These are phyloP conservation scores for Cinclus cinclus DNA, from an alignment of 2,113 vertebrate genomes.

Conservation along the genomic window DNA sequence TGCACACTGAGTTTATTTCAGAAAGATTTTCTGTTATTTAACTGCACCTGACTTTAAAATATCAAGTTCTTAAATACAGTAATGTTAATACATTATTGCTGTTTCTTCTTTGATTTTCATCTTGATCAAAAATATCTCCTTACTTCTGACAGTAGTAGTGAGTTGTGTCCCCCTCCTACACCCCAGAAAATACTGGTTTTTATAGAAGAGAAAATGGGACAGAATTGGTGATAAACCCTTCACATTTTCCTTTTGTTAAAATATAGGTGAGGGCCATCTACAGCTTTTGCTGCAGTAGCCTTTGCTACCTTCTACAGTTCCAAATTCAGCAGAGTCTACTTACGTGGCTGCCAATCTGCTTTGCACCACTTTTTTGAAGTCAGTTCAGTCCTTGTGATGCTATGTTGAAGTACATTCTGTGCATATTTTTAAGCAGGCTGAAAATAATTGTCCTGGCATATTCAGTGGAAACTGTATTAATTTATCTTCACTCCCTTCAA, in stretches of 20 bases:
- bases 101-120: not conserved
- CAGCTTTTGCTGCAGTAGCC: not conserved
- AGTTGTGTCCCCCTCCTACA: accelerated
- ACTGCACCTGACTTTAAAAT: not conserved
- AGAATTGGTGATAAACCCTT: not conserved
- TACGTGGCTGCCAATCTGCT: not conserved
- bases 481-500: slow-evolving; percentile 30
- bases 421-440: slow-evolving; percentile 8
- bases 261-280: not conserved
- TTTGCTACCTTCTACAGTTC: not conserved
- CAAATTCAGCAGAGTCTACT: not conserved
- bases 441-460: slow-evolving; percentile 49
- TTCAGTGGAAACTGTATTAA: slow-evolving; percentile 47
- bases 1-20: not conserved
- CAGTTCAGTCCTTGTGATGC: not conserved
- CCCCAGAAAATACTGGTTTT: not conserved
- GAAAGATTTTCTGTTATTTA: not conserved
- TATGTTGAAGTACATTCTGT: not conserved
- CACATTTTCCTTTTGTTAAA: not conserved
- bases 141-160: not conserved
- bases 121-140: not conserved
- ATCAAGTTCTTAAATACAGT: not conserved
- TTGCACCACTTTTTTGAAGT: not conserved
- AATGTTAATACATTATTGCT: not conserved
- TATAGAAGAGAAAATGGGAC: not conserved